These are phyloP conservation scores for Blennius ocellaris DNA, from an alignment of 2,113 vertebrate species.

Conservation along the genomic window DNA sequence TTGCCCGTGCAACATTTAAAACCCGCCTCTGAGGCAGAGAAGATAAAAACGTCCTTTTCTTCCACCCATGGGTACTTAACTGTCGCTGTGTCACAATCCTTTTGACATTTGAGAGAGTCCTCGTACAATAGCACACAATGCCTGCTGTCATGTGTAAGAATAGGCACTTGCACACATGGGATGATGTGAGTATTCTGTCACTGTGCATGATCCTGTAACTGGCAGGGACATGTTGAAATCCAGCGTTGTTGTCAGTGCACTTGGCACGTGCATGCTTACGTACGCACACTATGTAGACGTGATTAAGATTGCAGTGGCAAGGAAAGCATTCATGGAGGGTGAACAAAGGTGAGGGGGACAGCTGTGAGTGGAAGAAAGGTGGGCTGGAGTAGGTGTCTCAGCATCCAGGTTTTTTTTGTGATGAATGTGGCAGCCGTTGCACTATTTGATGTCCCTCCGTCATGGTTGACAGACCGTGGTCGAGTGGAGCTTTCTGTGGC, in stretches of 20 bases:
- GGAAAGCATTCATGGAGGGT: constrained; percentile 9
- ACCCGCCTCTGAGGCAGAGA: constrained; percentile 3
- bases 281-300: neutral
- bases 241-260: constrained; percentile 8
- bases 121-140: constrained; percentile 45
- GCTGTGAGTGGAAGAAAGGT: constrained; percentile 24
- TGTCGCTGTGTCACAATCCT: constrained; percentile 30
- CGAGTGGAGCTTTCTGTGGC: constrained; percentile 56
- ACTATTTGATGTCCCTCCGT: constrained; percentile 64
- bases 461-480: constrained; percentile 62
- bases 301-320: constrained; percentile 18
- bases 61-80: constrained; percentile 35
- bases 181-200: constrained; percentile 12
- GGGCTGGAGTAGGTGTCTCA: constrained; percentile 35
- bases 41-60: constrained; percentile 20
- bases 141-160: constrained; percentile 48
- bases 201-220: constrained; percentile 24
- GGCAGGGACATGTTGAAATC: constrained; percentile 38
- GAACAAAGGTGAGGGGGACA: constrained; percentile 43
- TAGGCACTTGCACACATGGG: constrained; percentile 38
- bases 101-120: constrained; percentile 55
- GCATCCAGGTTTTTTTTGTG: constrained; percentile 49
- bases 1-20: neutral
- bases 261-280: neutral
- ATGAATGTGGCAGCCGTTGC: constrained; percentile 50